These are phyloP conservation scores for Euplexia lucipara DNA, from an alignment of 2,888 invertebrate species.

Conservation along the genomic window DNA sequence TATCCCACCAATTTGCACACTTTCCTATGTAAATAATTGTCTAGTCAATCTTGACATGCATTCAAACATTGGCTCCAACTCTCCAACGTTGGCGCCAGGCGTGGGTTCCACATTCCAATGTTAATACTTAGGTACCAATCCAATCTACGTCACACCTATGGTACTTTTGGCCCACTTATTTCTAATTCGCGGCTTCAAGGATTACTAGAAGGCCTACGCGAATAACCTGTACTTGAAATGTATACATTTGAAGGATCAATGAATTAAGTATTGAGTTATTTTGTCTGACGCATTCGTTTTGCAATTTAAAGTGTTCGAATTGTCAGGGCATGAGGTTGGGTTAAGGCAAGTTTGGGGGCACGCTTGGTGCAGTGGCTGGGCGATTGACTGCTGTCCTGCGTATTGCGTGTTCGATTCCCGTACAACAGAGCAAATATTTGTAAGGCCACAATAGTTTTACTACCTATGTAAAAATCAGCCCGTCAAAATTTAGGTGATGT, in stretches of 20 bases:
- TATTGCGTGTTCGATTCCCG: too few species aligned
- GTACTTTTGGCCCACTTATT: constrained; percentile 61
- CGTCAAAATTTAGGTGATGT: too few species aligned
- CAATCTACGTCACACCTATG: constrained; percentile 58
- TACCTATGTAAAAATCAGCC: too few species aligned
- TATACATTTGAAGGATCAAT: constrained; percentile 51
- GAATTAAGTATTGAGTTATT: constrained; percentile 36
- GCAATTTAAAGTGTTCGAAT: background rate
- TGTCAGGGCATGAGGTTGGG: too few species aligned
- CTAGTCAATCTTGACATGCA: constrained; percentile 40
- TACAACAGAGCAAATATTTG: too few species aligned
- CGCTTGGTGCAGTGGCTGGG: too few species aligned
- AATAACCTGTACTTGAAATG: constrained; percentile 47
- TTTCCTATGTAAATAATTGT: constrained; percentile 58
- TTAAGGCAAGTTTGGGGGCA: too few species aligned
- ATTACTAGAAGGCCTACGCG: constrained; percentile 62
- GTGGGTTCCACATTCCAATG: constrained; percentile 57
- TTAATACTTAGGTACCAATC: constrained; percentile 49
- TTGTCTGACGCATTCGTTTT: constrained; percentile 29
- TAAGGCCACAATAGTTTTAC: too few species aligned
- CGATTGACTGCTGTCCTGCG: too few species aligned
- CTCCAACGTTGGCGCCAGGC: constrained; percentile 52
- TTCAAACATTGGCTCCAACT: constrained; percentile 46
- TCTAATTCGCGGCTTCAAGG: constrained; percentile 62
- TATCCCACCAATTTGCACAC: constrained; percentile 44